Percentiles rank a stretch among this genome's conserved stretches.
phyloP scores from a whole-genome alignment of 2,888 invertebrate genomes.

The Lymantria dispar region DNA sequence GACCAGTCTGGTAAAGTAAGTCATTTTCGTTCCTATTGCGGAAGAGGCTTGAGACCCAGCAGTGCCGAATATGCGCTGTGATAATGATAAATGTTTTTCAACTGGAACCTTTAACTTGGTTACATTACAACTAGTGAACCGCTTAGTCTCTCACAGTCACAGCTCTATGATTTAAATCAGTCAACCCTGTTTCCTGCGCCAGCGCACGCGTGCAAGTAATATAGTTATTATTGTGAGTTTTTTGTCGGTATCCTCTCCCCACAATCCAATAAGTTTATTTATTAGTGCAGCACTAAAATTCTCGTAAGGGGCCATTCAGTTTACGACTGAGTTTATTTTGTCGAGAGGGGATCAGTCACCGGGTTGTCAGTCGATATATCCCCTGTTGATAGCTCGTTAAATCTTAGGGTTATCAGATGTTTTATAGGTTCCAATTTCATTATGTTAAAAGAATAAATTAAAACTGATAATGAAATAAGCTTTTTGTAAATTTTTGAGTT shows the following conservation, averaged over 20 bases:
- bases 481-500: too few species aligned
- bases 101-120: too few species aligned
- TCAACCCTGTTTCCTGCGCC: neutral
- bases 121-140: too few species aligned
- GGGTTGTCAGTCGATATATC: conserved; percentile 55
- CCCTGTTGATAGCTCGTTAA: conserved; percentile 51
- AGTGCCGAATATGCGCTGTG: too few species aligned
- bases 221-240: conserved; percentile 58
- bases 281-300: conserved; percentile 70
- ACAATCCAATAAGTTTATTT: conserved; percentile 74
- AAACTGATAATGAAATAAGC: neutral
- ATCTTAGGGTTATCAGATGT: conserved; percentile 48
- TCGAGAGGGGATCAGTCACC: conserved; percentile 57
- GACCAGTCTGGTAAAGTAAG: too few species aligned
- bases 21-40: too few species aligned
- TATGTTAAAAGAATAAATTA: conserved; percentile 1
- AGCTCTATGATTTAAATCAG: neutral
- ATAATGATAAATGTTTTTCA: too few species aligned
- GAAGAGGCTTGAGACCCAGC: too few species aligned
- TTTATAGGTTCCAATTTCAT: conserved; percentile 22
- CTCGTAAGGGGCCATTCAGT: conserved; percentile 59
- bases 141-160: neutral
- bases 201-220: conserved; percentile 60
- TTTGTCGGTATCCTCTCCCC: conserved; percentile 44
- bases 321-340: conserved; percentile 69